Evolutionary conservation across 2,888 invertebrate genomes (phyloP), one percentile per base, ranked within the genome.

Genomic region (Archips xylosteana): DNA sequence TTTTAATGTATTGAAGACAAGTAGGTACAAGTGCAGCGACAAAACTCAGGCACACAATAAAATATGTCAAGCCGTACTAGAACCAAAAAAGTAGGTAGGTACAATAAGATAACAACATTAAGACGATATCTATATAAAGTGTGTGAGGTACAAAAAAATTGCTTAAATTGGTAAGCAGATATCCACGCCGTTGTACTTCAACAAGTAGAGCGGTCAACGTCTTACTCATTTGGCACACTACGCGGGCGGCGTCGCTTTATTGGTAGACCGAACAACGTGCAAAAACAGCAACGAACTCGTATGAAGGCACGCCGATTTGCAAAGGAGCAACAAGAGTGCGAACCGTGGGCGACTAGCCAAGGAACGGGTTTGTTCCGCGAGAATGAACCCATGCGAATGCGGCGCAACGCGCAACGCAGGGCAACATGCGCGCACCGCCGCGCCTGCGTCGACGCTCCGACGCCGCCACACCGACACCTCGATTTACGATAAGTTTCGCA

Each of bases 291-390:
- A 85, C 83, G 83, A 84, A 84, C 83, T 86, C 82, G 87, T 87
- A 84, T 85, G 82, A 87, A 84, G 87, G 87, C 87, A 88, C 85
- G 88, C 86, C 87, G 88, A 88, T 89, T 91, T 86, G 85, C 87
- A 89, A 88, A 89, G 86, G 82, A 89, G 85, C 87, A 89, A 90
- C 83, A 89, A 85, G 85, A 87, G 83, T 82, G 80, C 82, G 76
- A 59, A 79, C 62, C 45, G 74, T 74, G 71, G 68, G 79, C 82
- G 83, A 81, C 76, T 78, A 82, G 84, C 82, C 81, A 78, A 71
- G 79, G 82, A 90, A 92, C 92, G 85, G 87, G 92, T 92, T 92
- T 83, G 79, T 80, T 82, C 80, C 85, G 87, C 85, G 90, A 89
- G 91, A 92, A 90, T 89, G 89, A 85, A 84, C 85, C 82, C 84